A percentile compares a stretch with the other conserved stretches of the same genome.
Conservation (phyloP, 2,113 vertebrate genomes). For the Tichodroma muraria region DNA sequence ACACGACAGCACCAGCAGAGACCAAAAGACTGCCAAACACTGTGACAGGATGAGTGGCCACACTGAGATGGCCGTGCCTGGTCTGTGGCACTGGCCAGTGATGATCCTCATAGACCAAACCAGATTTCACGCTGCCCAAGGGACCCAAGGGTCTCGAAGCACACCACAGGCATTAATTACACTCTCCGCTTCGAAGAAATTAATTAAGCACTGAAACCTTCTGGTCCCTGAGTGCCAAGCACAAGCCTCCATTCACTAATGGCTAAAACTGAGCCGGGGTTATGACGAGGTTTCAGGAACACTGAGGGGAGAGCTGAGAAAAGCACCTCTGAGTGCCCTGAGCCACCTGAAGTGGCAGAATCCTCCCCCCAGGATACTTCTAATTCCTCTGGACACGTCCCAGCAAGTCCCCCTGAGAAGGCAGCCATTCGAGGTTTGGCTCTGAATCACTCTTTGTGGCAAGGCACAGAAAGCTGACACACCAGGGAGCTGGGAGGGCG, state of each 20-base stretch:
- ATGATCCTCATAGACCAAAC: background rate
- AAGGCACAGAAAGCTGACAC: background rate
- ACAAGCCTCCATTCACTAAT: background rate
- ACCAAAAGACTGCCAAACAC: background rate
- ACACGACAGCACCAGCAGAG: background rate
- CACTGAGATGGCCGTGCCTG: accelerated
- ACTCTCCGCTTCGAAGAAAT: background rate
- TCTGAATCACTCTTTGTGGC: background rate
- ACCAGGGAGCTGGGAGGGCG: accelerated
- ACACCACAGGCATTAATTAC: background rate
- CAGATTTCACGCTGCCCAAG: background rate
- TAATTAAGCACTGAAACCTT: background rate
- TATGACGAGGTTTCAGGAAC: background rate
- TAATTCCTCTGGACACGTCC: background rate
- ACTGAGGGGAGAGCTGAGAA: background rate
- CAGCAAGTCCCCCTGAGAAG: background rate
- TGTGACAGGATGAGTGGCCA: accelerated
- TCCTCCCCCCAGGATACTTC: background rate
- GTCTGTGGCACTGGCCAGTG: accelerated
- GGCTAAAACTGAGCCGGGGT: background rate
- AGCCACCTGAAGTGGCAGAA: accelerated
- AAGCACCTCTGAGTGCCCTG: background rate
- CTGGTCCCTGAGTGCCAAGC: background rate
- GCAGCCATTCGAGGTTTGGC: background rate
- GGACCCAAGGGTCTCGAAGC: background rate